phyloP scores from a whole-genome alignment of 1,140 invertebrate species.

The Drosophila arizonae region DNA sequence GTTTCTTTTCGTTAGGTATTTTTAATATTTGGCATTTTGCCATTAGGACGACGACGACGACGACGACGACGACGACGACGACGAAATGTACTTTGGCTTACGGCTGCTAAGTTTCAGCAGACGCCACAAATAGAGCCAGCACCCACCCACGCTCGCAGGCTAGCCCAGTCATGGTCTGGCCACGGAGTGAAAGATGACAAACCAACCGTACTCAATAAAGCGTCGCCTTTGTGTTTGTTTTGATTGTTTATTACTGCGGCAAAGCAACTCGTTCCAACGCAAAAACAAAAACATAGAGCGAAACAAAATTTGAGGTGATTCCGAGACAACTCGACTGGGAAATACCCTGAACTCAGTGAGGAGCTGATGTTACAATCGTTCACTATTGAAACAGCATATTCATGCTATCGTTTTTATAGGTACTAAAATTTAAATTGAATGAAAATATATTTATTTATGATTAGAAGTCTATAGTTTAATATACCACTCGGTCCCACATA shows the following conservation, averaged over 20 bases:
- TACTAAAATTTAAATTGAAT: too few relatives aligned
- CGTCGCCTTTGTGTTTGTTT: conserved; percentile 76
- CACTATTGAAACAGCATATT: too few relatives aligned
- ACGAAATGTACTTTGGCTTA: conserved; percentile 61
- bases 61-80: conserved; percentile 33
- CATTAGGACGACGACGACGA: conserved; percentile 35
- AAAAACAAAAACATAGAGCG: conserved; percentile 18
- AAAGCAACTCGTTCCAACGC: conserved; percentile 38
- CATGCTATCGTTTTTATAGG: too few relatives aligned
- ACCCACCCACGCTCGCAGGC: conserved; percentile 46
- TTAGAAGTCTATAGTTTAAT: too few relatives aligned
- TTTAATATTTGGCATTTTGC: conserved; percentile 68
- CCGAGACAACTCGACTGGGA: too few relatives aligned
- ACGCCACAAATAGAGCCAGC: conserved; percentile 72
- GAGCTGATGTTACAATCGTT: too few relatives aligned
- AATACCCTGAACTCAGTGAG: too few relatives aligned
- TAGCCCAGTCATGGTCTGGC: conserved; percentile 44
- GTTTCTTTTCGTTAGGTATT: conserved; percentile 46
- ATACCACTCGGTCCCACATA: too few relatives aligned
- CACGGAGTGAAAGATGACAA: conserved; percentile 30
- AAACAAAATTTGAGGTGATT: conserved; percentile 7
- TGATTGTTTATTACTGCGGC: conserved; percentile 81
- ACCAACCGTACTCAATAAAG: conserved; percentile 76
- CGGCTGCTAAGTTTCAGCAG: conserved; percentile 69
- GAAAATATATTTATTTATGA: too few relatives aligned